Conservation (phyloP, 2,113 vertebrate species). For the Hyaena hyaena region DNA sequence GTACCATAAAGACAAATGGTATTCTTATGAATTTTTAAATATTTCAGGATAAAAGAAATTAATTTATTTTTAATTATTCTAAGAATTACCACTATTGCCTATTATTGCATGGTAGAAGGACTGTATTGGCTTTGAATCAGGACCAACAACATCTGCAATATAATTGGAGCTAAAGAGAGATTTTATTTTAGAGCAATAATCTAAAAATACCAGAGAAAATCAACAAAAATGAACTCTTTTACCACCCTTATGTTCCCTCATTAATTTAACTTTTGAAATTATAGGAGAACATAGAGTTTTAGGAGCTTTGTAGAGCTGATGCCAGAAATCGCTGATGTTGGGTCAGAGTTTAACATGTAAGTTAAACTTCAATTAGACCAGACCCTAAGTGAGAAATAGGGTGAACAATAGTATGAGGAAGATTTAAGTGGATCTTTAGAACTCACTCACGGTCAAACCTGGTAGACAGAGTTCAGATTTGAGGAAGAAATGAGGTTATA, state of each 20-base stretch:
- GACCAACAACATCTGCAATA: background rate
- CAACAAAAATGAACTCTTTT: background rate
- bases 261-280: conserved; percentile 7
- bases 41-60: background rate
- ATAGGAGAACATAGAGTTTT: background rate
- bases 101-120: background rate
- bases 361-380: background rate
- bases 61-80: background rate
- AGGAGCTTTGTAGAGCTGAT: background rate
- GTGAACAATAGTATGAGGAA: background rate
- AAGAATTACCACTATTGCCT: background rate
- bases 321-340: background rate
- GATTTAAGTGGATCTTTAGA: background rate
- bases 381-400: background rate
- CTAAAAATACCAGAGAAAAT: background rate
- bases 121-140: background rate
- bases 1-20: background rate
- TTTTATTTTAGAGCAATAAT: background rate
- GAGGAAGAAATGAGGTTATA: background rate
- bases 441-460: background rate
- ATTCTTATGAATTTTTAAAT: background rate
- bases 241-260: background rate
- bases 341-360: background rate
- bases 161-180: background rate
- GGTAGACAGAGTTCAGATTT: background rate